Conservation (phyloP, 2,888 invertebrate species). For the Eulithis prunata region DNA sequence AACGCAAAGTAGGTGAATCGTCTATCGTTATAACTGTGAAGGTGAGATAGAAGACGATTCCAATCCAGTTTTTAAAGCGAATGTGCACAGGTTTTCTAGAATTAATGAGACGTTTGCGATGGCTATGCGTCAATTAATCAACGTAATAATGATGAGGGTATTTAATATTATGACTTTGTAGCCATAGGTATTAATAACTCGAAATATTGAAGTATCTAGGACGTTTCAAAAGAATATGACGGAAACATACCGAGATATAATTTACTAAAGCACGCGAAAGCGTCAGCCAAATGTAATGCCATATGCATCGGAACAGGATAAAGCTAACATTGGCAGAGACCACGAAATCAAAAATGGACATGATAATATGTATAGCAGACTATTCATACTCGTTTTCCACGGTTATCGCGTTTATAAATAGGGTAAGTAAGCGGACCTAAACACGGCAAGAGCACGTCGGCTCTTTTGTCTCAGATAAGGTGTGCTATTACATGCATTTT, state of each 20-base stretch:
- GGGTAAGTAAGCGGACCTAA: constrained; percentile 53
- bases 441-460: constrained; percentile 54
- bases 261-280: constrained; percentile 1
- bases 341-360: constrained; percentile 44
- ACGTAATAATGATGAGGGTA: constrained; percentile 4
- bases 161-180: too few species aligned
- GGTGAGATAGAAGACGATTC: constrained; percentile 35
- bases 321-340: constrained; percentile 32
- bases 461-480: constrained; percentile 67
- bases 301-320: constrained; percentile 12
- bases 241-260: background rate
- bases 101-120: constrained; percentile 6
- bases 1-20: constrained; percentile 48
- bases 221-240: background rate
- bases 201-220: background rate
- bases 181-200: background rate
- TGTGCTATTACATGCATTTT: constrained; percentile 53
- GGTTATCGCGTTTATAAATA: constrained; percentile 51
- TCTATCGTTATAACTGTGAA: constrained; percentile 40
- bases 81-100: constrained; percentile 13
- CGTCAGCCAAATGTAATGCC: constrained; percentile 2
- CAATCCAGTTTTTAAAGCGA: constrained; percentile 28
- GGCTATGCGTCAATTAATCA: constrained; percentile 2
- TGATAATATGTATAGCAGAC: constrained; percentile 41
- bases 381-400: constrained; percentile 45